Conservation (phyloP, 2,113 vertebrate species). For the Candoia aspera region DNA sequence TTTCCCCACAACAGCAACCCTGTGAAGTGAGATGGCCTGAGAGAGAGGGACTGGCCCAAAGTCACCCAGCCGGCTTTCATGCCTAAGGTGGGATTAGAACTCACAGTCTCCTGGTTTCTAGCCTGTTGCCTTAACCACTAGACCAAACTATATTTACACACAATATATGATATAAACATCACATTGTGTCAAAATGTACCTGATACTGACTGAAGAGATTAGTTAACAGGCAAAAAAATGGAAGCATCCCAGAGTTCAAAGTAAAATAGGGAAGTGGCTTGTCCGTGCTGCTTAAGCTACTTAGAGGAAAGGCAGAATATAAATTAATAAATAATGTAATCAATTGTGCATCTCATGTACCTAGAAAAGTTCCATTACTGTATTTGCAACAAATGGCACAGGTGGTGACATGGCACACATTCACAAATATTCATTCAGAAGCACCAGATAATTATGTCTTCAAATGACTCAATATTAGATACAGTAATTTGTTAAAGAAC, state of each 20-base stretch:
- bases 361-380: not conserved
- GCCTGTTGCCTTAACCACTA: too few relatives aligned
- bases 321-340: not conserved
- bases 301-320: not conserved
- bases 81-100: too few relatives aligned
- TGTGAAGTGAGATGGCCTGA: too few relatives aligned
- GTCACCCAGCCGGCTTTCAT: too few relatives aligned
- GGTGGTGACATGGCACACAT: not conserved
- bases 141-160: too few relatives aligned
- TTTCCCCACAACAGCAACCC: too few relatives aligned
- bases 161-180: not conserved
- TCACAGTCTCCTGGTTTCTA: too few relatives aligned
- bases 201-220: not conserved
- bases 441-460: not conserved
- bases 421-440: not conserved
- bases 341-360: not conserved
- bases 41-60: too few relatives aligned
- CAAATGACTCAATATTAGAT: not conserved
- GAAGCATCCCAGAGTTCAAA: not conserved
- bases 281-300: not conserved
- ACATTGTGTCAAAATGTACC: not conserved
- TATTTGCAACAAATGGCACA: not conserved
- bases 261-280: not conserved
- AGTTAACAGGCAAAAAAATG: not conserved
- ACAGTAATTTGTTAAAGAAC: not conserved